phyloP scores from a whole-genome alignment of 2,113 vertebrate species.

The Python bivittatus region DNA sequence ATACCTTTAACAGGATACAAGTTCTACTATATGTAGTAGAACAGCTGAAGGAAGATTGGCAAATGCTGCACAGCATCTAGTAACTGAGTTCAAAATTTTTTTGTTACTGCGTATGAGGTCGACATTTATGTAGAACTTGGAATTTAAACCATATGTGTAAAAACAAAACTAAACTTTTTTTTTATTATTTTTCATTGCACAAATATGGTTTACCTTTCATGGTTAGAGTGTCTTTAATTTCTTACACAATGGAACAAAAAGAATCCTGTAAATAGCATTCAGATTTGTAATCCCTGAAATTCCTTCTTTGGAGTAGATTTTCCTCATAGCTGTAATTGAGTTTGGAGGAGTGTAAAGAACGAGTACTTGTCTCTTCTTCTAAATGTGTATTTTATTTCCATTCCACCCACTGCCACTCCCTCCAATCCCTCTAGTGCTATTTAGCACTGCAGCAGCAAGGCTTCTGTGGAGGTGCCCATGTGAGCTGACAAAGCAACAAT shows the following conservation, averaged over 20 bases:
- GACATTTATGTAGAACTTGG: conserved; percentile 21
- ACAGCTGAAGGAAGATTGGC: conserved; percentile 46
- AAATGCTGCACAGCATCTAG: conserved; percentile 20
- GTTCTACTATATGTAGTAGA: conserved; percentile 24
- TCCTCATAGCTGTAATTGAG: conserved; percentile 43
- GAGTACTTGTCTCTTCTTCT: conserved; percentile 31
- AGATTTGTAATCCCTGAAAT: conserved; percentile 30
- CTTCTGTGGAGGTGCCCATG: not conserved
- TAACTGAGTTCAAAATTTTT: conserved; percentile 20
- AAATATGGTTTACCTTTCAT: conserved; percentile 52
- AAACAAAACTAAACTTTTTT: conserved; percentile 11
- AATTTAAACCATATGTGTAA: conserved; percentile 52
- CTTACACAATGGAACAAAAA: conserved; percentile 47
- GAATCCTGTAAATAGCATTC: conserved; percentile 60
- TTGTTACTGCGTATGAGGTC: conserved; percentile 1
- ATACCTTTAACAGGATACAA: conserved; percentile 52
- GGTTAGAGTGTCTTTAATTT: conserved; percentile 59
- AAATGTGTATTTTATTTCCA: conserved; percentile 9
- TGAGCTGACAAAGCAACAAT: not conserved
- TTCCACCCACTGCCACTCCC: not conserved
- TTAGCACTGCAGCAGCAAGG: not conserved
- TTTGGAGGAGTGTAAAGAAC: conserved; percentile 28
- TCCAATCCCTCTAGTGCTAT: not conserved
- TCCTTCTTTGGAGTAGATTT: conserved; percentile 57
- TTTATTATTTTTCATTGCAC: conserved; percentile 36